Percentiles rank a stretch among this genome's conserved stretches.
phyloP scores from a whole-genome alignment of 1,140 invertebrate genomes.

The Meloidogyne exigua region DNA sequence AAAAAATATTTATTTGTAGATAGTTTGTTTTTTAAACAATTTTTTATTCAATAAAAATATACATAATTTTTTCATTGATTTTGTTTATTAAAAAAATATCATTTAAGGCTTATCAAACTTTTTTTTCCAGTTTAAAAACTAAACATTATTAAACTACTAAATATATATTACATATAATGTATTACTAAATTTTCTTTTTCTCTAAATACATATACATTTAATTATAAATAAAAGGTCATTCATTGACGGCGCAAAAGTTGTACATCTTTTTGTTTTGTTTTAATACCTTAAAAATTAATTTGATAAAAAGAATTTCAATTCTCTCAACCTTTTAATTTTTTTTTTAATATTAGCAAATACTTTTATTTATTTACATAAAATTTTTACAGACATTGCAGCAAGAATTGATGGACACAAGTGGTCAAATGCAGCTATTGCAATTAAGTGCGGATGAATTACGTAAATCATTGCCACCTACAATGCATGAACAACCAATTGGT shows the following conservation, averaged over 20 bases:
- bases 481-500: conserved; percentile 16
- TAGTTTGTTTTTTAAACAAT: neutral
- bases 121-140: neutral
- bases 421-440: conserved; percentile 36
- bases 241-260: too few species aligned
- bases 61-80: too few species aligned
- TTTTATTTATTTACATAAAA: too few species aligned
- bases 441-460: conserved; percentile 46
- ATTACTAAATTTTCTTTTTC: too few species aligned
- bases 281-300: too few species aligned
- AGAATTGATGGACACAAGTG: conserved; percentile 46
- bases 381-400: conserved; percentile 38
- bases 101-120: neutral
- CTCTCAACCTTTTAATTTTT: too few species aligned
- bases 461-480: conserved; percentile 31
- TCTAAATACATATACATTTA: too few species aligned
- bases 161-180: neutral
- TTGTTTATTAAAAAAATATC: too few species aligned
- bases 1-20: neutral
- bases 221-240: neutral
- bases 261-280: too few species aligned
- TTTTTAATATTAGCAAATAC: too few species aligned
- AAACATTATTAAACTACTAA: neutral
- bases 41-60: neutral
- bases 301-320: too few species aligned